A percentile compares a stretch with the other conserved stretches of the same genome.
These are phyloP conservation scores for Spilosoma lubricipeda DNA, from an alignment of 2,888 invertebrate species.

Conservation along the genomic window DNA sequence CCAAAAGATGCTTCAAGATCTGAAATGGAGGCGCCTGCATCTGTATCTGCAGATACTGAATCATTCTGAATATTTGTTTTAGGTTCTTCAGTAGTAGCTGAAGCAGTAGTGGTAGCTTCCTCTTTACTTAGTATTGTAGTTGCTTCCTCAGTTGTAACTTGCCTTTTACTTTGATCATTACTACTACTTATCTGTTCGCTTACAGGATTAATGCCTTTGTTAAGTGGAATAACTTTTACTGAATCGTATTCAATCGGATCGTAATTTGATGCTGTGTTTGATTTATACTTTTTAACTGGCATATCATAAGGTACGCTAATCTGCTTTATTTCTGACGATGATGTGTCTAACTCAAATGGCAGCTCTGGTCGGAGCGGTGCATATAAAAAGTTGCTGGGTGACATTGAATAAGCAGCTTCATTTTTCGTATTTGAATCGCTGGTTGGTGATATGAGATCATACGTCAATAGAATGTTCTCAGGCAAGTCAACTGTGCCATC, in stretches of 20 bases:
- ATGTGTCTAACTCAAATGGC: slow-evolving; percentile 76
- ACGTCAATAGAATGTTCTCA: slow-evolving; percentile 78
- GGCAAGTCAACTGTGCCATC: slow-evolving; percentile 78
- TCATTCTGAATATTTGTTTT: slow-evolving; percentile 60
- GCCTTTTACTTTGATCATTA: slow-evolving; percentile 74
- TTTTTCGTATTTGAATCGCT: slow-evolving; percentile 57
- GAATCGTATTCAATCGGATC: slow-evolving; percentile 79
- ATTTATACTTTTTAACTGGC: slow-evolving; percentile 72
- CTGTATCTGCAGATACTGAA: slow-evolving; percentile 80
- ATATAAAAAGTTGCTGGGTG: slow-evolving; percentile 71
- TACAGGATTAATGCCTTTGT: slow-evolving; percentile 71
- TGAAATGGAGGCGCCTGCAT: slow-evolving; percentile 84
- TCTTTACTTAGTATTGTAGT: slow-evolving; percentile 22
- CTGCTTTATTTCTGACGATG: slow-evolving; percentile 73
- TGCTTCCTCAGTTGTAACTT: slow-evolving; percentile 53
- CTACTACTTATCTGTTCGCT: slow-evolving; percentile 61
- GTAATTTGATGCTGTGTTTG: slow-evolving; percentile 61
- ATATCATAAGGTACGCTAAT: slow-evolving; percentile 71
- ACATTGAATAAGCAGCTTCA: slow-evolving; percentile 48
- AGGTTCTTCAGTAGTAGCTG: slow-evolving; percentile 58
- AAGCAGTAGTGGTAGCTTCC: slow-evolving; percentile 31
- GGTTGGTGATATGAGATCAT: slow-evolving; percentile 72
- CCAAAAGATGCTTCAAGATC: slow-evolving; percentile 93
- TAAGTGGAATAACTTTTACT: slow-evolving; percentile 78
- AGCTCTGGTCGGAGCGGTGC: slow-evolving; percentile 74